Base-by-base conservation (phyloP, 92 coral and sea anemone species). In the Porites divaricata region DNA sequence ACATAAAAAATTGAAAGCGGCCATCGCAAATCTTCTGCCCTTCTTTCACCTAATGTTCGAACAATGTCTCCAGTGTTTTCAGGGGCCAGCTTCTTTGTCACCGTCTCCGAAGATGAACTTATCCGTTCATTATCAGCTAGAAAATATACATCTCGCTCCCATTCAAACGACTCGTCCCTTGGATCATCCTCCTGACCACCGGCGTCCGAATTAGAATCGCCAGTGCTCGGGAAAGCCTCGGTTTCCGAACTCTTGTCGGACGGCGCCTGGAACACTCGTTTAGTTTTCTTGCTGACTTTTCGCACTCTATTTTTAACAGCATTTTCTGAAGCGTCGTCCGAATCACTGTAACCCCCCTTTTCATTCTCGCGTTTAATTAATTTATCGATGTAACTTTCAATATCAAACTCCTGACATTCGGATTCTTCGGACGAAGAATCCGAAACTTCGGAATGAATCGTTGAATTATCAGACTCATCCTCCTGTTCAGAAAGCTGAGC, bases 1-100 rank as follows among this genome's bases (percentile, higher is more conserved):
- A 94, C 89, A 72, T 92, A 94, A 74, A 86, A 92, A 59, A 77
- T 92, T 11, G 98, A 78, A 68, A 74, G 90, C 22, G 98, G 98
- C 98, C 98, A 94, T 1, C 98, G 85, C 28, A 94, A 90, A 52
- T 81, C 90, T 35, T 90, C 64, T 4, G 87, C 95, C 52, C 78
- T 81, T 9, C 66, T 87, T 6, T 91, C 75, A n/a, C 86, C 72
- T 16, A 94, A 79, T 9, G 90, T 83, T 28, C 75, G 19, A 22
- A 71, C 93, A 0, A 87, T 62, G 13, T 56, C 57, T 10, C 63
- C 67, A 10, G 64, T 66, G n/a, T 79, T 81, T 15, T 35, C 45
- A 35, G 45, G 3, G 45, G 6, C 45, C 3, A 35, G 45, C 45
- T 35, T 35, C 45, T 82, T 82, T n/a, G 48, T 26, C 6, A 48